Conservation (phyloP, 2,113 vertebrate species). For the Paracanthobrama guichenoti region DNA sequence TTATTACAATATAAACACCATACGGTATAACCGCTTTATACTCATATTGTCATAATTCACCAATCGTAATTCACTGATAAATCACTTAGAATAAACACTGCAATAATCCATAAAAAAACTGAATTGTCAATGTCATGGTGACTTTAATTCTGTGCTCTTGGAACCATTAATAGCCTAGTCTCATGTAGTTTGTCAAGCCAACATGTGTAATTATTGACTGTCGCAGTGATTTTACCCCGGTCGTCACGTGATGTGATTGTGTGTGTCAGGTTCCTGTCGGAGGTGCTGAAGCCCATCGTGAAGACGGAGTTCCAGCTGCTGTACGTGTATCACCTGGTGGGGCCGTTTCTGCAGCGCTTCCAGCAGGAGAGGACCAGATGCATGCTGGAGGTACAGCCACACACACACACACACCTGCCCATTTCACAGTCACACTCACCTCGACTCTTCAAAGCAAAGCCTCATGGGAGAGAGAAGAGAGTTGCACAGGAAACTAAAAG, state of each 20-base stretch:
- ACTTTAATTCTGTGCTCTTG: too few species aligned
- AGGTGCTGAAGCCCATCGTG: conserved; percentile 92
- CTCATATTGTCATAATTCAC: too few species aligned
- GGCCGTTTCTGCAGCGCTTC: conserved; percentile 95
- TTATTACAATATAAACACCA: too few species aligned
- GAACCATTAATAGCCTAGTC: too few species aligned
- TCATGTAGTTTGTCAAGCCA: not conserved
- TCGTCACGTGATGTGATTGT: not conserved
- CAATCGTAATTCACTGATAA: too few species aligned
- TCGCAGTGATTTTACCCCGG: not conserved
- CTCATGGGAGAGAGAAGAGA: not conserved
- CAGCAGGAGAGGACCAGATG: conserved; percentile 97
- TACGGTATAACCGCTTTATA: too few species aligned
- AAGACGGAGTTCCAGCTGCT: conserved; percentile 97
- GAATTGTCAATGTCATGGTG: too few species aligned
- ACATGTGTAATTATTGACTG: not conserved
- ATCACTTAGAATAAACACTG: too few species aligned
- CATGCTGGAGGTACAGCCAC: conserved; percentile 90
- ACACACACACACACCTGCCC: conserved; percentile 29
- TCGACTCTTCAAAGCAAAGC: conserved; percentile 18
- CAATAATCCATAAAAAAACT: too few species aligned
- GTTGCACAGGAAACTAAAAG: not conserved
- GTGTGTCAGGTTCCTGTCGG: conserved; percentile 86
- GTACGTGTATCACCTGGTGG: conserved; percentile 97
- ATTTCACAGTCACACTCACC: conserved; percentile 17